phyloP scores from a whole-genome alignment of 2,113 vertebrate species.

The Oncorhynchus gorbuscha region DNA sequence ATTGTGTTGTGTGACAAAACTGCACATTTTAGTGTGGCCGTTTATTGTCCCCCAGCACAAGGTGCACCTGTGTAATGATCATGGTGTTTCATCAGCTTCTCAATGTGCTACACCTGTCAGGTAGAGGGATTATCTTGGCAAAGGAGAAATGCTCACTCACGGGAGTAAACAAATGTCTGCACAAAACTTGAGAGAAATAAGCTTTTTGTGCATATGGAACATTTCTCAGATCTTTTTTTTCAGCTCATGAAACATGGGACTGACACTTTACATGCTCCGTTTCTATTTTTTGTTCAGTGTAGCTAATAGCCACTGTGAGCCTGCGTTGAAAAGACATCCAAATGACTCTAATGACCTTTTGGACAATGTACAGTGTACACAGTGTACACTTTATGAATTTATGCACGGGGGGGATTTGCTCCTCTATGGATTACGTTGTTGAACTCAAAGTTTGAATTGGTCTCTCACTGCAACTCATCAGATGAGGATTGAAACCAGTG shows the following conservation, averaged over 20 bases:
- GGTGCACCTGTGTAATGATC: too few species aligned
- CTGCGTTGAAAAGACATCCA: not conserved
- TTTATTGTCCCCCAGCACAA: too few species aligned
- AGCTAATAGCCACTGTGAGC: not conserved
- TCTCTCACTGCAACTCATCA: slow-evolving; percentile 47
- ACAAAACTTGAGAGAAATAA: too few species aligned
- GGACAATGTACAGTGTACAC: slow-evolving; percentile 51
- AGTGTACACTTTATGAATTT: slow-evolving; percentile 49
- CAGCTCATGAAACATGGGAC: not conserved
- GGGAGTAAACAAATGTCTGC: too few species aligned
- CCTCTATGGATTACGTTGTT: slow-evolving; percentile 59
- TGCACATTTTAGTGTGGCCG: too few species aligned
- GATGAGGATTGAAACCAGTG: slow-evolving; percentile 53
- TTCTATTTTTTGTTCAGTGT: not conserved
- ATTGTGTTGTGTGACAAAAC: too few species aligned
- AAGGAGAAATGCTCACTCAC: too few species aligned
- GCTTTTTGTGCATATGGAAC: too few species aligned
- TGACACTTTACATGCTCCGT: not conserved
- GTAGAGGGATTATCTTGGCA: too few species aligned
- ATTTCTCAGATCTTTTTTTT: too few species aligned
- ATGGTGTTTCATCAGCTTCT: too few species aligned
- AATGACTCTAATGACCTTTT: slow-evolving; percentile 51
- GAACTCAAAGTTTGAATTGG: slow-evolving; percentile 53
- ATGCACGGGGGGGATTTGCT: slow-evolving; percentile 58
- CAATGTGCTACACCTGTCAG: too few species aligned